phyloP scores from a whole-genome alignment of 2,113 vertebrate species.

The Sylvietta virens region DNA sequence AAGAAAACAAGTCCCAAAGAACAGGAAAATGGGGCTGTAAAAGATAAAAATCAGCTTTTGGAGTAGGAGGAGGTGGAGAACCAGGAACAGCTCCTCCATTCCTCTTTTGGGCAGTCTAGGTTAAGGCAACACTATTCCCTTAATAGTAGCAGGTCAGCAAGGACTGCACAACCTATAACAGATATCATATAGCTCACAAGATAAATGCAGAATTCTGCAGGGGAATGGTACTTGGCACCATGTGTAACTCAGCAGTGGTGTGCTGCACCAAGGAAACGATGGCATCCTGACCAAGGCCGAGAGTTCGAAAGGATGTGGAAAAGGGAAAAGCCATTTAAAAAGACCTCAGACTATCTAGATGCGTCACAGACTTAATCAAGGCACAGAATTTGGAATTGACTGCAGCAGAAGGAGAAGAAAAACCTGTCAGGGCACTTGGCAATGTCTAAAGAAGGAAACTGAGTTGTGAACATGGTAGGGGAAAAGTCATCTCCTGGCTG shows the following conservation, averaged over 20 bases:
- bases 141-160: not conserved
- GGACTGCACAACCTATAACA: not conserved
- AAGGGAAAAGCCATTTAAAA: not conserved
- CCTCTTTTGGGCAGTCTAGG: not conserved
- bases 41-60: not conserved
- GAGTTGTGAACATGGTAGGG: fast-evolving
- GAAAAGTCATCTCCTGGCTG: not conserved
- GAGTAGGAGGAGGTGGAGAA: not conserved
- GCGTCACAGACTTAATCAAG: not conserved
- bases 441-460: not conserved
- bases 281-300: not conserved
- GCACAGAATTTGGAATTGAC: not conserved
- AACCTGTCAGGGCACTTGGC: not conserved
- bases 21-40: not conserved
- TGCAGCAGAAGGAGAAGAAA: not conserved
- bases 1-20: not conserved
- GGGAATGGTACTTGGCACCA: not conserved
- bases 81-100: not conserved
- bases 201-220: not conserved
- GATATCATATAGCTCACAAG: not conserved
- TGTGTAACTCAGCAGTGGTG: not conserved
- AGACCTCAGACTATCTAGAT: not conserved
- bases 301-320: not conserved
- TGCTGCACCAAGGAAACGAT: fast-evolving
- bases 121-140: not conserved